phyloP scores from a whole-genome alignment of 2,797 vertebrate genomes.

The Diplodus sargus region DNA sequence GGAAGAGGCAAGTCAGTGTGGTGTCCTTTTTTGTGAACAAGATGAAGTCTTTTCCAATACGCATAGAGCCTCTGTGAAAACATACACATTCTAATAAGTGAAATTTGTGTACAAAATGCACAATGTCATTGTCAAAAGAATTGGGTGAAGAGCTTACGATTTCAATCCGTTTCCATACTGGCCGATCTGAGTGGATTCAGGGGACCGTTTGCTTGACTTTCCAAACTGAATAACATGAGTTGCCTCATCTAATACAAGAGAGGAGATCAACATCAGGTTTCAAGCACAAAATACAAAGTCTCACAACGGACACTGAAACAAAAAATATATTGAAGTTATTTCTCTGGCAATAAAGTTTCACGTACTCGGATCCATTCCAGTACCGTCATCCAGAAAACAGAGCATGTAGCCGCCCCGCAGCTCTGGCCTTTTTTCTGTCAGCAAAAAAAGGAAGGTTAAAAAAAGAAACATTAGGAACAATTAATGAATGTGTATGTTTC shows the following conservation, averaged over 20 bases:
- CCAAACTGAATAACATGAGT: constrained; percentile 99
- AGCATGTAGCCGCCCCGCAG: constrained; percentile 95
- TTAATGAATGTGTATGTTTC: background rate
- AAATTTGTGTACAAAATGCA: background rate
- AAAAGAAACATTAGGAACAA: background rate
- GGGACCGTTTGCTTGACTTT: constrained; percentile 95
- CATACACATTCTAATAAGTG: constrained; percentile 24
- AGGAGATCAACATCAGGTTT: constrained; percentile 10
- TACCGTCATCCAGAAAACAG: constrained; percentile 98
- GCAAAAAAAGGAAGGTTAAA: constrained; percentile 28
- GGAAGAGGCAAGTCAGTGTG: constrained; percentile 93
- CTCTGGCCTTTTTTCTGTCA: constrained; percentile 89
- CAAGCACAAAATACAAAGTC: constrained; percentile 7
- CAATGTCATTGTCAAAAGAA: background rate
- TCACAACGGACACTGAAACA: background rate
- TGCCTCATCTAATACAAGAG: constrained; percentile 88
- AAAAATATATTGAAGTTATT: background rate
- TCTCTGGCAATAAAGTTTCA: constrained; percentile 51
- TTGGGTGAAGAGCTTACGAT: constrained; percentile 87
- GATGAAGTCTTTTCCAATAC: constrained; percentile 98
- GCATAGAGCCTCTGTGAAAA: constrained; percentile 93
- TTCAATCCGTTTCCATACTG: constrained; percentile 99
- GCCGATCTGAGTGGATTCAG: constrained; percentile 96
- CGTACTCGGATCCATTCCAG: constrained; percentile 98
- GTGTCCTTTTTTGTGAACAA: constrained; percentile 96